Base-by-base conservation (phyloP, 2,888 invertebrate genomes). In the Andrena trimmerana region DNA sequence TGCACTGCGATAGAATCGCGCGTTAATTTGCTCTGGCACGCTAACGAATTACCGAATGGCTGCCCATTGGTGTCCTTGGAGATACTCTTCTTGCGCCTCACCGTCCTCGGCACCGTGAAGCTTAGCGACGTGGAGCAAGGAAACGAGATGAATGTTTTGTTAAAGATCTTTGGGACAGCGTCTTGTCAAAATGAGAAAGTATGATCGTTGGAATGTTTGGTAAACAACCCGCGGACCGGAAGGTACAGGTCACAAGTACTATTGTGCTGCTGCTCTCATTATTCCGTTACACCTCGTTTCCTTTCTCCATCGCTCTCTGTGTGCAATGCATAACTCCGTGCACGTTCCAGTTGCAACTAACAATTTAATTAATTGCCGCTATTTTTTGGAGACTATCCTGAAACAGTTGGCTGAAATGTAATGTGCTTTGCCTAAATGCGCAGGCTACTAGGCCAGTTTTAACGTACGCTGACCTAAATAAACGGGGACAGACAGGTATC, bases 1-100 rank as follows among this genome's bases (percentile, higher is more conserved):
- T 91, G 91, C 91, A 91, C 90, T 87, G 91, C 88, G 88, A 88
- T 83, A 78, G 88, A 85, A 77, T 89, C 74, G 70, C 88, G 77
- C 87, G 83, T 82, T 74, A 68, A 83, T 78, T 78, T 70, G 42
- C 77, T 67, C 1, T 57, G 24, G 66, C 31, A 62, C 63, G 69
- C n/a, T 66, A 81, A 63, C 77, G 68, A 60, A 69, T 85, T 86
- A 85, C 81, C 84, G 77, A 84, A 52, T 33, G n/a, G 67, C 54
- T 54, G 57, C 24, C 62, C 75, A 42, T 52, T 27, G 84, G 10
- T 73, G 77, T 67, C 65, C 74, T 63, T 67, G 77, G 75, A 67
- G 80, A 36, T n/a, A 75, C n/a, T 72, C 65, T 70, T 81, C 76
- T 73, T 60, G 42, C 42, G 24, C 24, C 33, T 62, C 57, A 42